phyloP scores from a whole-genome alignment of 2,888 invertebrate genomes.

The Zaprionus lineosus region DNA sequence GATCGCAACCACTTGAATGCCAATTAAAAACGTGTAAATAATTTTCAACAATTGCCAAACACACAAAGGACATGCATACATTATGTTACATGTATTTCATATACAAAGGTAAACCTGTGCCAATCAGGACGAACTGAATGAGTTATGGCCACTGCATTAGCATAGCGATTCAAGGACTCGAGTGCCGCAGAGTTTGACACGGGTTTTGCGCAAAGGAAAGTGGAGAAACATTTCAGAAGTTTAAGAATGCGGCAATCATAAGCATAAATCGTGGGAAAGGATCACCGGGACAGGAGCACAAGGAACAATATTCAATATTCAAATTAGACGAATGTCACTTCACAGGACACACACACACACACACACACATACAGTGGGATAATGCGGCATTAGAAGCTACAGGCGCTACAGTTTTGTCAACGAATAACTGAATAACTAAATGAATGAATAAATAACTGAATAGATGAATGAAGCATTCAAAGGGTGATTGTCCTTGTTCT shows the following conservation, averaged over 20 bases:
- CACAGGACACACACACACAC: conserved; percentile 44
- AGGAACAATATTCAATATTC: conserved; percentile 65
- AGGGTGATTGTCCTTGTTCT: conserved; percentile 68
- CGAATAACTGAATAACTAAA: conserved; percentile 34
- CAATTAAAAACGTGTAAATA: conserved; percentile 76
- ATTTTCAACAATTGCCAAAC: conserved; percentile 67
- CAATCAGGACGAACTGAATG: conserved; percentile 15
- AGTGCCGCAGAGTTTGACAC: conserved; percentile 55
- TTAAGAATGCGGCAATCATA: conserved; percentile 53
- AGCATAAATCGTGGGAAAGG: conserved; percentile 71
- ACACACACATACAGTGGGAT: conserved; percentile 46
- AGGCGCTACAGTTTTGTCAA: conserved; percentile 68
- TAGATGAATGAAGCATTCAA: conserved; percentile 37
- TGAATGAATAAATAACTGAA: conserved; percentile 35
- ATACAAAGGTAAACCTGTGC: conserved; percentile 37
- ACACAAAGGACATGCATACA: conserved; percentile 61
- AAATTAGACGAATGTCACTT: conserved; percentile 73
- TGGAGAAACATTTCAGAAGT: too few species aligned
- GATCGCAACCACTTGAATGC: conserved; percentile 73
- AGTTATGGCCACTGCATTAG: conserved; percentile 69
- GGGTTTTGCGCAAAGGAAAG: conserved; percentile 31
- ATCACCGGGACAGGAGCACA: conserved; percentile 1
- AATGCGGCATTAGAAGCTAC: conserved; percentile 58
- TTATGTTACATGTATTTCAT: conserved; percentile 34
- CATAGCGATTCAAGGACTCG: conserved; percentile 64